Evolutionary conservation across 2,797 vertebrate species (phyloP), one percentile per base, ranked within the genome.

Genomic region (Zenarchopterus dispar): DNA sequence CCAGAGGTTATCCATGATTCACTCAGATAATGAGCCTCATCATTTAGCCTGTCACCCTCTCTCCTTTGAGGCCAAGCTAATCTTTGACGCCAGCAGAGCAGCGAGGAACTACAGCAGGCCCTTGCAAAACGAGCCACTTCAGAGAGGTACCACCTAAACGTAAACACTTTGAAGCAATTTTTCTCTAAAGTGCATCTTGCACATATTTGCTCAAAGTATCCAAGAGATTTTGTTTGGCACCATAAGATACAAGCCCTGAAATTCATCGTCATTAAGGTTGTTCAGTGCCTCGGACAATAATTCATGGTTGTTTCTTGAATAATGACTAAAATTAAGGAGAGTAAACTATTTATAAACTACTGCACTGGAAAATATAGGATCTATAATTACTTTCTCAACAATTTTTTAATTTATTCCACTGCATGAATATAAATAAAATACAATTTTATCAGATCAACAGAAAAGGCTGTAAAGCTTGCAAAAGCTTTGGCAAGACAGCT

Each of bases 1-100:
- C 69, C 76, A 81, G 70, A 87, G 85, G 86, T 89, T 69, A 84
- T 84, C 78, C 79, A 62, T 86, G 84, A 91, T 86, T 90, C 88
- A 80, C 81, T 74, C 67, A 48, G 72, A 86, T 89, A 90, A 91
- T 89, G 82, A 83, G 77, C 85, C 75, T 85, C 84, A 87, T 88
- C 84, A 82, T 67, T 91, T 90, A 88, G 60, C 56, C 85, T 88
- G 88, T 90, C 90, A 88, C 62, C 22, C 70, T 19, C 63, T 66
- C 70, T 81, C 84, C 86, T 79, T 49, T 19, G 62, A 85, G 84
- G 75, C 60, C 58, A 4, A 1, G 55, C 51, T 82, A 75, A 88
- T 82, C 86, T 80, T 60, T 75, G 77, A 49, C 72, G 59, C 73
- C 70, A 70, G 75, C 50, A 51, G 71, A 60, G 71, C 77, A 49